phyloP scores from a whole-genome alignment of 2,797 vertebrate genomes.

The Gallinago solitaria region DNA sequence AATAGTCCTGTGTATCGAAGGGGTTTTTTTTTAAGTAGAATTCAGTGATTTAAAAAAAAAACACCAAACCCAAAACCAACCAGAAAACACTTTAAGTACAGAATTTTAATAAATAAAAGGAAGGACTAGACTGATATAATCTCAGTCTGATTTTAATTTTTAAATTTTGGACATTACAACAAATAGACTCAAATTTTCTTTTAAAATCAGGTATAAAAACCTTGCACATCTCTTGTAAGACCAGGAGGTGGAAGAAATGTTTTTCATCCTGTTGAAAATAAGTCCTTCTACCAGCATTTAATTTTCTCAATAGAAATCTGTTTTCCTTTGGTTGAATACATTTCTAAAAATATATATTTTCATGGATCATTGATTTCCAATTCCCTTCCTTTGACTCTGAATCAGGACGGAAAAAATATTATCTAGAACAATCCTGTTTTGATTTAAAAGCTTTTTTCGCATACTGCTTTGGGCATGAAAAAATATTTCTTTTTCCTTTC shows the following conservation, averaged over 20 bases:
- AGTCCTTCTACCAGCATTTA: background rate
- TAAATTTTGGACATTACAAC: background rate
- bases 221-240: background rate
- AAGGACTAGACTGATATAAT: background rate
- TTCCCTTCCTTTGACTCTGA: background rate
- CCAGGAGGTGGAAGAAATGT: background rate
- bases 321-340: background rate
- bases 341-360: conserved; percentile 17
- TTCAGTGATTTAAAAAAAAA: background rate
- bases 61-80: fast-evolving
- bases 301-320: background rate
- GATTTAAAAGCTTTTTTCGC: background rate
- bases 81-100: background rate
- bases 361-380: conserved; percentile 10
- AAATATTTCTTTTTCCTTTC: background rate
- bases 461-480: background rate
- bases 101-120: background rate
- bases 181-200: background rate
- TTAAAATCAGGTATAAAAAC: background rate
- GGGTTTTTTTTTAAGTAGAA: background rate
- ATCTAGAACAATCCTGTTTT: background rate
- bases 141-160: background rate
- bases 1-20: background rate
- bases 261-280: background rate
- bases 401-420: background rate